These are phyloP conservation scores for Bombus picipes DNA, from an alignment of 1,140 invertebrate genomes.

Conservation along the genomic window DNA sequence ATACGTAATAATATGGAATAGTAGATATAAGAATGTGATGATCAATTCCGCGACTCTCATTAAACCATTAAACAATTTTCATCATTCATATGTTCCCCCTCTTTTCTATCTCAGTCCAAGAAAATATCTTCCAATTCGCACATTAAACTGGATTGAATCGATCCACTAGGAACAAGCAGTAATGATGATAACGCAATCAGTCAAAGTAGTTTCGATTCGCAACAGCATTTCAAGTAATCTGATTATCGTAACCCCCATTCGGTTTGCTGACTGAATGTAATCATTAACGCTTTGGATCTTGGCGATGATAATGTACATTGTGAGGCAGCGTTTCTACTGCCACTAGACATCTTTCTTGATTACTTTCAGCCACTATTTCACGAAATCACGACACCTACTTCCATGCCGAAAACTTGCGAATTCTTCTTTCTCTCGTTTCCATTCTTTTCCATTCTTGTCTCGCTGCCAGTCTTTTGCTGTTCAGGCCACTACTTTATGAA, in stretches of 20 bases:
- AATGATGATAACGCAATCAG: conserved; percentile 59
- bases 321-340: background rate
- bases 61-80: too few species aligned
- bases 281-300: conserved; percentile 64
- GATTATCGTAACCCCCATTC: conserved; percentile 49
- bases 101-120: background rate
- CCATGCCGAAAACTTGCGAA: conserved; percentile 9
- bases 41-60: background rate
- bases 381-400: conserved; percentile 1
- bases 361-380: background rate
- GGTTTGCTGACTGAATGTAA: conserved; percentile 68
- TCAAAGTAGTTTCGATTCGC: conserved; percentile 66
- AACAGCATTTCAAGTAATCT: conserved; percentile 60
- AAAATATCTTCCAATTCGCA: background rate
- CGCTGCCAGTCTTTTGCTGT: background rate
- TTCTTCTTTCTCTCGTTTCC: conserved; percentile 11
- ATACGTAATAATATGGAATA: background rate
- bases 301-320: background rate
- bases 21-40: background rate
- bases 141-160: background rate
- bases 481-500: conserved; percentile 12
- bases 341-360: conserved; percentile 31
- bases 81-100: background rate
- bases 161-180: background rate
- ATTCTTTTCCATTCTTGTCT: background rate